Evolutionary conservation across 2,888 invertebrate species (phyloP).

Genomic region (Dicyrtoma fusca): DNA sequence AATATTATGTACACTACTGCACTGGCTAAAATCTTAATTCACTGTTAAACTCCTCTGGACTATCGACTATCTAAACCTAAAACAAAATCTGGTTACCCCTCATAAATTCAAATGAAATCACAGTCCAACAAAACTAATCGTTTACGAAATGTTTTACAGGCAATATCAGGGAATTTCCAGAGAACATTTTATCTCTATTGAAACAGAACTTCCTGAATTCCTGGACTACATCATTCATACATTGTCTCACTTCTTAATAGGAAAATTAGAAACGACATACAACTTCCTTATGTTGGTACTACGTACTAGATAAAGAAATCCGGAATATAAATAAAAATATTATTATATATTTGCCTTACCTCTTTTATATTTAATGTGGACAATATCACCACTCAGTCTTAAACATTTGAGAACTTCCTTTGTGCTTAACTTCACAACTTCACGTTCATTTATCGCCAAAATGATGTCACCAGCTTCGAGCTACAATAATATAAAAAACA

Average conservation of each 20-base stretch:
- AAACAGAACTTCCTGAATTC: constrained; percentile 3
- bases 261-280: too few relatives aligned
- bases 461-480: constrained; percentile 93
- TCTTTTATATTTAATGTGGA: constrained; percentile 86
- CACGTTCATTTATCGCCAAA: constrained; percentile 89
- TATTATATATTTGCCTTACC: constrained; percentile 66
- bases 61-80: too few relatives aligned
- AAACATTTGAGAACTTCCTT: constrained; percentile 95
- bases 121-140: too few relatives aligned
- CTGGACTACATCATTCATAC: not conserved
- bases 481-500: too few relatives aligned
- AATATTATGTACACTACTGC: too few relatives aligned
- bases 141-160: not conserved
- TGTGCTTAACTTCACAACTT: constrained; percentile 88
- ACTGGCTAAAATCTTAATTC: too few relatives aligned
- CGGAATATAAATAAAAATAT: too few relatives aligned
- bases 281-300: too few relatives aligned
- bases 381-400: constrained; percentile 85
- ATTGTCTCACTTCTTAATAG: not conserved
- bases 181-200: not conserved
- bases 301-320: too few relatives aligned
- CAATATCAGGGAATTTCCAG: not conserved
- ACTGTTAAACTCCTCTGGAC: too few relatives aligned
- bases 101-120: not conserved
- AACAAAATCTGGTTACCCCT: too few relatives aligned